Percentiles rank a stretch among this genome's conserved stretches.
Conservation (phyloP, 2,113 vertebrate genomes). For the Muntiacus reevesi region DNA sequence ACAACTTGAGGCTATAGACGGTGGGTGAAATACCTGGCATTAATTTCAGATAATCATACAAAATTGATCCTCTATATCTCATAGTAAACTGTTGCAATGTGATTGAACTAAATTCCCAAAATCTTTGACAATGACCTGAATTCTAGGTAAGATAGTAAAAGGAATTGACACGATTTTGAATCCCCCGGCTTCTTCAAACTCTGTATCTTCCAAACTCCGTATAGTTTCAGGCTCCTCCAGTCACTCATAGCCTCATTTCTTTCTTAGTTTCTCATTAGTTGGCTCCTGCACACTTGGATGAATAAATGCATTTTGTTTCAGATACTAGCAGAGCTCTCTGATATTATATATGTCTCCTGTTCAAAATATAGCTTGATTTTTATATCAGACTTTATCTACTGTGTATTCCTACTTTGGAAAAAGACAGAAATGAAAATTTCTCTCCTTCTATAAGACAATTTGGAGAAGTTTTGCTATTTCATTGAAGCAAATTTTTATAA, state of each 20-base stretch:
- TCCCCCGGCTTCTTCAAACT: not conserved
- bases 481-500: not conserved
- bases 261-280: not conserved
- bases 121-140: conserved; percentile 16
- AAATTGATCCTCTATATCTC: not conserved
- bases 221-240: not conserved
- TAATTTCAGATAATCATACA: conserved; percentile 5
- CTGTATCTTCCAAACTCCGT: not conserved
- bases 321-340: not conserved
- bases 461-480: not conserved
- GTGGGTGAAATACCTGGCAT: not conserved
- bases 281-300: not conserved
- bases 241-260: not conserved
- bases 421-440: not conserved
- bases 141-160: not conserved
- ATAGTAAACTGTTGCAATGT: not conserved
- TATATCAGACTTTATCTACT: not conserved
- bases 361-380: not conserved
- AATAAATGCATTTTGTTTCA: not conserved
- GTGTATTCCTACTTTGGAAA: not conserved
- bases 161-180: not conserved
- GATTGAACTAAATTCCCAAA: not conserved
- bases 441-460: not conserved
- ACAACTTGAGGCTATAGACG: not conserved
- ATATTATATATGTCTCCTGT: not conserved